Base-by-base conservation (phyloP, 2,113 vertebrate genomes). In the Balaeniceps rex region DNA sequence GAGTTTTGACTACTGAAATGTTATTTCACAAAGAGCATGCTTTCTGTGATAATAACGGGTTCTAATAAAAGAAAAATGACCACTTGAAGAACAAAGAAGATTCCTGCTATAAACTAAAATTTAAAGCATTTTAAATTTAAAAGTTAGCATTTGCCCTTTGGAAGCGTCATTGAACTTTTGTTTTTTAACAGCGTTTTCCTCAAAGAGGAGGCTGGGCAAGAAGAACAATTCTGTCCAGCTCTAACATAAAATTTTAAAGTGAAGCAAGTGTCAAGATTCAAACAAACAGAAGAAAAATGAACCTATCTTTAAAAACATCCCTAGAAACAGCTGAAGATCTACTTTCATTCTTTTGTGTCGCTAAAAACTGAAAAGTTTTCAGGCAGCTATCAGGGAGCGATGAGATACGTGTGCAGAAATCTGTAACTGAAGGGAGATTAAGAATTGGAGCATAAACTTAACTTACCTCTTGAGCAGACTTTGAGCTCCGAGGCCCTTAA, bases 381-480 rank as follows among this genome's bases (percentile, higher is more conserved):
- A 90, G 90, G 54, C 78, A 94, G 94, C 94, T 88, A 82, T 97
- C 90, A 95, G 88, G 83, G 94, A 93, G 69, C 72, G 36, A 92
- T 77, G 83, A 72, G 71, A 47, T 95, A 61, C 6, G 13, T 88
- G 83, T 88, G 95, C 94, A 97, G 93, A 94, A 97, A 98, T 96
- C 96, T 97, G 83, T 94, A 97, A 97, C 95, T 88, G 95, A 95
- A 97, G 87, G 96, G 95, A 96, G 96, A 95, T 94, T 96, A 97
- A 92, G 97, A 98, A 98, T 86, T 96, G 97, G 97, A 97, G 97
- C 97, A 98, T 98, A 98, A 98, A 98, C 98, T 96, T 97, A 96
- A 97, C 93, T 98, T 98, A 98, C 83, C 75, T 96, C 93, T 94
- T 74, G 44, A 97, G 78, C 83, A 98, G 97, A 97, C 96, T 97